These are phyloP conservation scores for Fistularia commersonii DNA, from an alignment of 2,797 vertebrate species.

Conservation along the genomic window DNA sequence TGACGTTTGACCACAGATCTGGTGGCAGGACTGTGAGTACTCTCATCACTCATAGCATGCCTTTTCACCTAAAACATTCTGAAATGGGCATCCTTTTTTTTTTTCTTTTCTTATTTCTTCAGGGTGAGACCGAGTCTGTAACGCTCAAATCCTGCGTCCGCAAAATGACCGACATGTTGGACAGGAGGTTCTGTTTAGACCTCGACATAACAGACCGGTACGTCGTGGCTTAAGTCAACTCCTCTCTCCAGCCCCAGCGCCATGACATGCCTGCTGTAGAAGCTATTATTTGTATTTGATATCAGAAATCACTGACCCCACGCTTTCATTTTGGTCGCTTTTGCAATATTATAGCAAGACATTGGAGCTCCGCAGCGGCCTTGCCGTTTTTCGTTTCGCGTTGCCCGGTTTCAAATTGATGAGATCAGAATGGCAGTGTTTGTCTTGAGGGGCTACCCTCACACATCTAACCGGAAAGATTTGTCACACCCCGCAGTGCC, in stretches of 20 bases:
- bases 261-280: background rate
- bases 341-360: too few relatives aligned
- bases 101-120: constrained; percentile 6
- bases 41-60: background rate
- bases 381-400: too few relatives aligned
- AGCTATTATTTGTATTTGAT: too few relatives aligned
- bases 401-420: too few relatives aligned
- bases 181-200: constrained; percentile 95
- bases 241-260: background rate
- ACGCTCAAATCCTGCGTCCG: constrained; percentile 86
- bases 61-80: background rate
- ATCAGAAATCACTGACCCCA: too few relatives aligned
- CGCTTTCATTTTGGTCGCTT: too few relatives aligned
- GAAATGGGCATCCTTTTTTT: background rate
- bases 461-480: constrained; percentile 23
- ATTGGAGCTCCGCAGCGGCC: too few relatives aligned
- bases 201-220: constrained; percentile 93
- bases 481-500: constrained; percentile 31
- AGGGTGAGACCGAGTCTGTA: constrained; percentile 91
- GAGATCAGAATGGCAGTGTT: constrained; percentile 1
- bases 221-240: constrained; percentile 9
- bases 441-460: constrained; percentile 16
- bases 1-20: constrained; percentile 94
- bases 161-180: constrained; percentile 85
- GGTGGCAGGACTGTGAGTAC: constrained; percentile 89